A percentile compares a stretch with the other conserved stretches of the same genome.
These are phyloP conservation scores for Mobula birostris DNA, from an alignment of 2,113 vertebrate genomes.

Conservation along the genomic window DNA sequence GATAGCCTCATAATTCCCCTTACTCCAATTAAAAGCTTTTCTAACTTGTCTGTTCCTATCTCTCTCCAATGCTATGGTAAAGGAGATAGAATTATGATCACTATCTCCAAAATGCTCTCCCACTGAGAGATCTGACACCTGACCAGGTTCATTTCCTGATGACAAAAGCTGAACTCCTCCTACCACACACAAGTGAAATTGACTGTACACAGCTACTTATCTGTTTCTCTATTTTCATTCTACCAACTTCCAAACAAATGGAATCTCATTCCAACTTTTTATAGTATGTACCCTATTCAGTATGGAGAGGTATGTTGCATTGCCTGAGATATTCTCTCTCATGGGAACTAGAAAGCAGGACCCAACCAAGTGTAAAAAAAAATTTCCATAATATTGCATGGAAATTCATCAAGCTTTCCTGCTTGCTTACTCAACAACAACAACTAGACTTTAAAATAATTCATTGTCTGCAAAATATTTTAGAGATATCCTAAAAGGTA, in stretches of 20 bases:
- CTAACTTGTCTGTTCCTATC: no score
- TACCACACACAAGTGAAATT: neutral
- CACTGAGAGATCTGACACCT: no score
- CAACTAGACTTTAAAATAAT: neutral
- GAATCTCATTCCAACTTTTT: neutral
- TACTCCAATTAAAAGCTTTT: no score
- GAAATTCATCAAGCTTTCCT: neutral
- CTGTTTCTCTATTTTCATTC: neutral
- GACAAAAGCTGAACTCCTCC: no score
- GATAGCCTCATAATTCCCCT: no score
- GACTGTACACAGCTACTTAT: neutral
- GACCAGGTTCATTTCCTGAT: no score
- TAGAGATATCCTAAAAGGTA: neutral
- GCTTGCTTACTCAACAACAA: neutral
- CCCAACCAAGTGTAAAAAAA: neutral
- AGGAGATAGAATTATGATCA: no score
- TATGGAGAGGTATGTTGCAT: neutral
- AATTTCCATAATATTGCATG: neutral
- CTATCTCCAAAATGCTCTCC: no score
- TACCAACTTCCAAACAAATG: neutral
- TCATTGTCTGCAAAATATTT: neutral
- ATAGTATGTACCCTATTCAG: neutral
- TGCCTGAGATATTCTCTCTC: neutral
- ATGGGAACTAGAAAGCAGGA: neutral
- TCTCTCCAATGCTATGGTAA: no score